phyloP scores from a whole-genome alignment of 1,140 invertebrate genomes.

The Zelostemma sp. region DNA sequence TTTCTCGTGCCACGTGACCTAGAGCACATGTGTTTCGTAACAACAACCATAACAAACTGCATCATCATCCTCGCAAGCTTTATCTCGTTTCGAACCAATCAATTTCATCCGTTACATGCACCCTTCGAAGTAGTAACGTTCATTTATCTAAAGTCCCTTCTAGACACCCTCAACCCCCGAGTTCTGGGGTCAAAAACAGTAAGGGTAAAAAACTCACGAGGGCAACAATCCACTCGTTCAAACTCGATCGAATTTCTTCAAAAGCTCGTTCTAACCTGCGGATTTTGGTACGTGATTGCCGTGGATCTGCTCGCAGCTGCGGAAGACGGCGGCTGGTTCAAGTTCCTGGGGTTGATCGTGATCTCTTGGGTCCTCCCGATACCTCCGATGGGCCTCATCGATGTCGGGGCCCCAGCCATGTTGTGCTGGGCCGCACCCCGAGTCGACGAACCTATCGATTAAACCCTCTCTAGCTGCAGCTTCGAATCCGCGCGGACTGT shows the following conservation, averaged over 20 bases:
- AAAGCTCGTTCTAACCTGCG: slow-evolving; percentile 50
- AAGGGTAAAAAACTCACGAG: background rate
- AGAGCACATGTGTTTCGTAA: slow-evolving; percentile 38
- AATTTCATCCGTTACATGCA: background rate
- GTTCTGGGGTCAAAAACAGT: background rate
- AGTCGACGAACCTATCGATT: slow-evolving; percentile 55
- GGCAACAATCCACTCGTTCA: background rate
- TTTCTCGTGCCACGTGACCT: slow-evolving; percentile 25
- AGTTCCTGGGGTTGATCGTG: slow-evolving; percentile 60
- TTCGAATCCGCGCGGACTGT: slow-evolving; percentile 13
- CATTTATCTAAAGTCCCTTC: background rate
- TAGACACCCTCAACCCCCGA: background rate
- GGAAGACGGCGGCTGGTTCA: slow-evolving; percentile 39
- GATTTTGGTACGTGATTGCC: slow-evolving; percentile 32
- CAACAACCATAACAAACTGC: slow-evolving; percentile 13
- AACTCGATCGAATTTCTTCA: background rate
- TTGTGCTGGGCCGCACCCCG: slow-evolving; percentile 56
- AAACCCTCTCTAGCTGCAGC: slow-evolving; percentile 19
- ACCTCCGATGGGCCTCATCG: slow-evolving; percentile 36
- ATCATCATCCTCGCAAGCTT: background rate
- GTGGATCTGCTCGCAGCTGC: slow-evolving; percentile 39
- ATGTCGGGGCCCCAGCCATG: slow-evolving; percentile 59
- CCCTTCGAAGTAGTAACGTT: background rate
- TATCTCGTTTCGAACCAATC: no score
- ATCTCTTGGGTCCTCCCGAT: slow-evolving; percentile 27